Base-by-base conservation (phyloP, 2,113 vertebrate genomes). In the Dunckerocampus dactyliophorus region DNA sequence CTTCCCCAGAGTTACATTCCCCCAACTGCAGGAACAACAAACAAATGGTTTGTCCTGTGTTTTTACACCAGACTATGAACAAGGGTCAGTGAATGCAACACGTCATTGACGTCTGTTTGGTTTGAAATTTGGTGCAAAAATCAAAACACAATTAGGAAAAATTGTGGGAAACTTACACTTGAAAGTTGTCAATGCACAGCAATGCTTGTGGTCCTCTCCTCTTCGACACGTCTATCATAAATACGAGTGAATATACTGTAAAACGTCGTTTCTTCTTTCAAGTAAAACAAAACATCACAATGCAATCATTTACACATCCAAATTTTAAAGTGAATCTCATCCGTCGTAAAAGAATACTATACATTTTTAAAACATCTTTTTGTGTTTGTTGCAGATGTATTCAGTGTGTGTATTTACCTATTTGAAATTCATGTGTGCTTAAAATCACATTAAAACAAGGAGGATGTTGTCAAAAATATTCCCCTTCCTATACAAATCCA, bases 171-270 rank as follows among this genome's bases (percentile, higher is more conserved):
- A 64, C 47, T 49, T 45, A 34, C 37, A 47, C 20, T 15, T 47
- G 45, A 57, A 70, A 57, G 43, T 43, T 49, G 57, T 56, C 68
- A 73, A 76, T 71, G 61, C 63, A 83, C 66, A 85, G 77, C 69
- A 71, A 69, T 62, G 64, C 62, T 28, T 83, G 83, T 85, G 82
- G 78, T 89, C 81, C 80, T 85, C 71, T 79, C 77, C 69, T 76
- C 76, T 62, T 66, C 65, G 45, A 74, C 65, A 57, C 62, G 51
- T 70, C 79, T 75, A 82, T 28, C 74, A 89, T 82, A 87, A 83
- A 86, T 81, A 86, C 63, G 75, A 76, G 65, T 77, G 77, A 81
- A 81, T 87, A 84, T 76, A 84, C 71, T 79, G 78, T 82, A 85
- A 77, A 88, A 65, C 53, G 62, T 82, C 74, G 55, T 73, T 79